Evolutionary conservation across 2,797 vertebrate species (phyloP), one percentile per base, ranked within the genome.

Genomic region (Moxostoma hubbsi): DNA sequence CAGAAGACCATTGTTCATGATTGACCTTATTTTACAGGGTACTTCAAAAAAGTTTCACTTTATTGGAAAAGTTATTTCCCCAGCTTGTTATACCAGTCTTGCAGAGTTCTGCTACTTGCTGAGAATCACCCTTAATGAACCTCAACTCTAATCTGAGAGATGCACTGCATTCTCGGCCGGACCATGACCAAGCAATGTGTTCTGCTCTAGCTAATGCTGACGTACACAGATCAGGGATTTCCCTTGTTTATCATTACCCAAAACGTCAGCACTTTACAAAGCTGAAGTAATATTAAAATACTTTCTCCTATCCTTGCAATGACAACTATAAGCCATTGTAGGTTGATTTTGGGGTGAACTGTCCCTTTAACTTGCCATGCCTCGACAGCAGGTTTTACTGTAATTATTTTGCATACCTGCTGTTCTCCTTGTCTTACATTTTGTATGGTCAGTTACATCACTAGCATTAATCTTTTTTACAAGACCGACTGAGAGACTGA

Each of bases 111-210:
- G 5, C 2, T 43, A 62, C 65, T 65, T 69, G 75, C 65, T 69
- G 75, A 77, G 75, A 77, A 36, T 62, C 66, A 8, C 15, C 57
- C 75, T 70, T n/a, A 77, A 70, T 67, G 36, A 43, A 58, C 15
- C 6, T 67, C 18, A 50, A 11, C 5, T 10, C n/a, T 8, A 8
- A 51, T 8, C 49, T 9, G 24, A 64, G 8, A 7, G 24, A 74
- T 63, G 7, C 50, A 74, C 5, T 46, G 43, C 63, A 36, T 54
- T 49, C 24, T 55, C 66, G 7, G 6, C 54, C 54, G 9, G 54
- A 57, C 8, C 54, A 7, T 57, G 15, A 18, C 15, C n/a, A 58
- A 16, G 13, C 18, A 36, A 46, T 47, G n/a, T 7, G 62, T n/a
- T n/a, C 13, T 51, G 13, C 16, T 68, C 54, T 45, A 0, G 6